These are phyloP conservation scores for Buphagus erythrorhynchus DNA, from an alignment of 2,797 vertebrate species.

Conservation along the genomic window DNA sequence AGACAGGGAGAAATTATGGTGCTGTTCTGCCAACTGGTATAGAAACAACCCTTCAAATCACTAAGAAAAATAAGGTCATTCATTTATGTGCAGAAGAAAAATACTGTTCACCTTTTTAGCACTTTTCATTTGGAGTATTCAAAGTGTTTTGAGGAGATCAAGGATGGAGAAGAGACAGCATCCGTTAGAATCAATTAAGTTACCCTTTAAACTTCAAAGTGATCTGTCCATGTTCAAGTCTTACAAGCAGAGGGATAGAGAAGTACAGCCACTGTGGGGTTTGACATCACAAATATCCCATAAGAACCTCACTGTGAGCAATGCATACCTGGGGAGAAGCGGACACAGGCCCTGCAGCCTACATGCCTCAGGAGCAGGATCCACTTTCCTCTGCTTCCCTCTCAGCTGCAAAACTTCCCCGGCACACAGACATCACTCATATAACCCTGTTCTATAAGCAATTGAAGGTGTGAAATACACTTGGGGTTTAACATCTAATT, in stretches of 20 bases:
- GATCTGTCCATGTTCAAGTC: neutral
- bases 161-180: neutral
- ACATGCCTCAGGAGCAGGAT: fast-evolving
- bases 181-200: neutral
- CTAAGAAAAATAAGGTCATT: neutral
- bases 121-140: neutral
- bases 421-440: neutral
- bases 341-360: neutral
- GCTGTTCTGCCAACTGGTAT: neutral
- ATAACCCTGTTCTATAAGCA: neutral
- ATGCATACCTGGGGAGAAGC: fast-evolving
- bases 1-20: neutral
- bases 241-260: neutral
- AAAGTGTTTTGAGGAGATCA: neutral
- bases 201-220: neutral
- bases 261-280: neutral
- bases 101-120: neutral
- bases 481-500: neutral
- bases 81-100: neutral
- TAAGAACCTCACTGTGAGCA: neutral
- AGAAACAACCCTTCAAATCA: neutral
- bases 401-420: neutral
- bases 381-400: neutral
- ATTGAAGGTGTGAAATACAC: neutral
- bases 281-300: neutral